Evolutionary conservation across 64 coral and sea anemone genomes (phyloP), one percentile per base, ranked within the genome.

Genomic region (Acropora yongei): DNA sequence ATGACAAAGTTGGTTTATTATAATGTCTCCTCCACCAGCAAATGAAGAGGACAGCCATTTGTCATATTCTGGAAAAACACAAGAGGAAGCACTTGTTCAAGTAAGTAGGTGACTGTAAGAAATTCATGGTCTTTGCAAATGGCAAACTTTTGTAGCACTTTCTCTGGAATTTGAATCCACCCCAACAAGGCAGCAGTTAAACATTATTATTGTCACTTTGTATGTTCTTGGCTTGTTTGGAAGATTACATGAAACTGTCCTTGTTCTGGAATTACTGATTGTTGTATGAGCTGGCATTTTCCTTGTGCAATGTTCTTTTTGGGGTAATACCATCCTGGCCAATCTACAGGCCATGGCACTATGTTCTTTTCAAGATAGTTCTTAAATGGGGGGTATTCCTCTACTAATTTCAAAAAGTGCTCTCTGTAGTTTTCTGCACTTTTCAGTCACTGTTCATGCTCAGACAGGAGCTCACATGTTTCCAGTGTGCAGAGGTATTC

Each of bases 211-310:
- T 44, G 6, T 51, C n/a, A n/a, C n/a, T n/a, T 66, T 44, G 77
- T 20, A 90, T 68, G 53, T 43, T 13, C 69, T 90, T 50, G 87
- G 72, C 47, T 90, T 95, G 2, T 84, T 47, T 17, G 88, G 93
- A n/a, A n/a, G n/a, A n/a, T n/a, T n/a, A 84, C 71, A 84, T 89
- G 86, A 49, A 94, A 84, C 51, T 46, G 78, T 12, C 86, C 92
- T 75, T 83, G 92, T 2, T 41, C 49, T 65, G 86, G 86, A 49
- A 14, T 58, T 69, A 48, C 41, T 69, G 14, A 86, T 8, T 51
- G 80, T 41, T 9, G 76, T 47, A 87, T 3, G 10, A n/a, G n/a
- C n/a, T n/a, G n/a, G n/a, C n/a, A n/a, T 67, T 72, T 20, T 11
- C 18, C 44, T 78, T 77, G 75, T 10, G 39, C 1, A 77, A 30